Evolutionary conservation across 2,113 vertebrate species (phyloP), one percentile per base, ranked within the genome.

Genomic region (Crypturellus undulatus): DNA sequence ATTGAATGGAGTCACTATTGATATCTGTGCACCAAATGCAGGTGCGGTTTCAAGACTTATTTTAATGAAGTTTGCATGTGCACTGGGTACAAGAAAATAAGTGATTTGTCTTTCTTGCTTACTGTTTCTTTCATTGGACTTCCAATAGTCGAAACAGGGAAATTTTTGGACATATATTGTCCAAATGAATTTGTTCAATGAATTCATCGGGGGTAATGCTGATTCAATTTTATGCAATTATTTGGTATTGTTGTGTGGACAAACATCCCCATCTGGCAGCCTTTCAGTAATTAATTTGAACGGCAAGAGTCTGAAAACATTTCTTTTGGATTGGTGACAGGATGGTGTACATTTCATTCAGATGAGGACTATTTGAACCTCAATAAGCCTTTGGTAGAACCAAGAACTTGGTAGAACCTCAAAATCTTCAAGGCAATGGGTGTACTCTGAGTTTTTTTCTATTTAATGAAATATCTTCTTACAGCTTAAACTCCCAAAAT

Each of bases 321-420:
- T 4, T 0, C 5, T 1, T 15, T 68, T 63, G 69, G 3, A 9
- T 15, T 60, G 5, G 36, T 5, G 17, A 4, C 40, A 84, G 64
- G 9, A 18, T 65, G 10, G 6, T 56, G 1, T 52, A 58, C 3
- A 38, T 71, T 75, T 77, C 10, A n/a, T 71, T 63, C 71, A 43
- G 24, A 51, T 10, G 3, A 60, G 24, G 30, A 6, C 13, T 64
- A 88, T 1, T 8, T 40, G 22, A 78, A 75, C 62, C 28, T 40
- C 2, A 45, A 32, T 17, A 45, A 77, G 8, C 17, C 22, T 73
- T 34, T 43, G 40, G 15, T 38, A 77, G 56, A 24, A 60, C 47
- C 56, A 38, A 38, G 38, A 38, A 38, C 38, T 38, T 38, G 38
- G 38, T 38, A 77, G 56, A 24, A 60, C 47, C 56, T 77, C 84